Conservation (phyloP, 92 coral and sea anemone genomes). For the Anthopleura xanthogrammica region DNA sequence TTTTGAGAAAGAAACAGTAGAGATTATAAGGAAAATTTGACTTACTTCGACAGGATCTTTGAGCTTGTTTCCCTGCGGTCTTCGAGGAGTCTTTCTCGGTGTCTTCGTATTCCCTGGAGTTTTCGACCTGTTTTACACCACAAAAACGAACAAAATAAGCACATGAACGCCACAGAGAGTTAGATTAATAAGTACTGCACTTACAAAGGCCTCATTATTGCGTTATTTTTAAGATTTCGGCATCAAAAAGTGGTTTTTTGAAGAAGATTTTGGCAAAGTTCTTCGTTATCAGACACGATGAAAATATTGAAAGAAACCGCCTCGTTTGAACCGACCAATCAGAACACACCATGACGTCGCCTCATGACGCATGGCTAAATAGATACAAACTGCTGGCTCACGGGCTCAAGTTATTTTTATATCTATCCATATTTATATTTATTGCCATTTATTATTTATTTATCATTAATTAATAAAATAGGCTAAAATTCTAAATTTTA, state of each 20-base stretch:
- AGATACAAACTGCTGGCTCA: not conserved
- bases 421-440: not conserved
- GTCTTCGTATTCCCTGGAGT: slow-evolving; percentile 88
- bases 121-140: slow-evolving; percentile 59
- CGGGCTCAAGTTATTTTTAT: not conserved
- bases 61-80: slow-evolving; percentile 71
- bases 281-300: slow-evolving; percentile 38
- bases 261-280: slow-evolving; percentile 11
- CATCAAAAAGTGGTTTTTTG: slow-evolving; percentile 27
- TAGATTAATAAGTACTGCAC: slow-evolving; percentile 13
- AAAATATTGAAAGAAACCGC: slow-evolving; percentile 90
- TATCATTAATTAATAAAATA: not conserved
- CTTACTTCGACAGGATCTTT: slow-evolving; percentile 98
- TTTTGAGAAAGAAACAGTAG: not conserved
- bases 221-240: slow-evolving; percentile 1
- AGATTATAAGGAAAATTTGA: not conserved
- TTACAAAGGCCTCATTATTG: slow-evolving; percentile 68
- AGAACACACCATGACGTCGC: slow-evolving; percentile 21
- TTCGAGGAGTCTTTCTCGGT: slow-evolving; percentile 88
- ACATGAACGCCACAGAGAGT: not conserved
- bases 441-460: not conserved
- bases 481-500: not conserved
- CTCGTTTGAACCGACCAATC: slow-evolving; percentile 89
- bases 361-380: not conserved
- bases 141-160: not conserved